These are phyloP conservation scores for Acanthosepion pharaonis DNA, from an alignment of 2,888 invertebrate species.

Conservation along the genomic window DNA sequence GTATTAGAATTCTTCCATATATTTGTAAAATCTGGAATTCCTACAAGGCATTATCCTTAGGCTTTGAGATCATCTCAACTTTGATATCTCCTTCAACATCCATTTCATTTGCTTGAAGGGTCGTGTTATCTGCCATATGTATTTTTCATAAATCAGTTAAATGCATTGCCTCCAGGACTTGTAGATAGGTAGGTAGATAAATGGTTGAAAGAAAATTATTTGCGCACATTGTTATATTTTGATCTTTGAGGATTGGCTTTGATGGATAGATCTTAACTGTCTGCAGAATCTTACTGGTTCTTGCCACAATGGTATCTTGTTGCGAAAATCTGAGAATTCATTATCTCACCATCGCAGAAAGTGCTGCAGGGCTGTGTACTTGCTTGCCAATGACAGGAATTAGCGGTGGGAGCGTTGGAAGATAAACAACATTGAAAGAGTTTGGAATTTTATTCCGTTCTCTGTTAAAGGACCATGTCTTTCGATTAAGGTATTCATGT, in stretches of 20 bases:
- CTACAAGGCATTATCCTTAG: conserved; percentile 9
- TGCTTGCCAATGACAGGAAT: neutral
- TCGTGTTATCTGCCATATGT: neutral
- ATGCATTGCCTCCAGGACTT: neutral
- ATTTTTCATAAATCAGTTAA: conserved; percentile 33
- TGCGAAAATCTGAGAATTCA: neutral
- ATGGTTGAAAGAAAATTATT: conserved; percentile 14
- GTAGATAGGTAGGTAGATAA: neutral
- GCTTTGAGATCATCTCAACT: neutral
- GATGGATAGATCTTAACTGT: neutral
- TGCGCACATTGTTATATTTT: neutral
- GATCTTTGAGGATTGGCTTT: conserved; percentile 33
- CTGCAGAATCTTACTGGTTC: neutral
- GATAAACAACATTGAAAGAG: neutral
- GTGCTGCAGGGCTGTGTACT: neutral
- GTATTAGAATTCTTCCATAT: neutral
- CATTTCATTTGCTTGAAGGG: neutral
- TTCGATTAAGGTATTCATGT: neutral
- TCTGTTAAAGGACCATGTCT: neutral
- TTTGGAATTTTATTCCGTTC: neutral
- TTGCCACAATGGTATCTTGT: neutral
- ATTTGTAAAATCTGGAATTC: neutral
- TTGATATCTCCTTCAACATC: neutral
- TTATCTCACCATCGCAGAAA: neutral
- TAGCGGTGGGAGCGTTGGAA: neutral